These are phyloP conservation scores for Acanthurus tractus DNA, from an alignment of 2,797 vertebrate species.

Conservation along the genomic window DNA sequence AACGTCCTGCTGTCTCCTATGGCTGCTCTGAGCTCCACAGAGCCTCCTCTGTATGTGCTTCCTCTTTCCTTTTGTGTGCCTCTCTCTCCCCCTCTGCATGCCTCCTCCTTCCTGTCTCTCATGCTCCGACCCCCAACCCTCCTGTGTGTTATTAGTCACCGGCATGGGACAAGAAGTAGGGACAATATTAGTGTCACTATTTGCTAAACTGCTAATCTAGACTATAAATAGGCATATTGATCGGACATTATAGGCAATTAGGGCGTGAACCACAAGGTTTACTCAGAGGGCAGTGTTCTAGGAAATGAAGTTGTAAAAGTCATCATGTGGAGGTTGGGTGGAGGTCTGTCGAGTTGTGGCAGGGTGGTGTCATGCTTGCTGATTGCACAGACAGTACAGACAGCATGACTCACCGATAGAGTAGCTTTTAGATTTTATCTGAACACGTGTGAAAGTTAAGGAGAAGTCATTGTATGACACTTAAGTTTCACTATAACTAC, in stretches of 20 bases:
- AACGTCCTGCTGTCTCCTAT: slow-evolving; percentile 86
- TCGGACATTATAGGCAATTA: neutral
- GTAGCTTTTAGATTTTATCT: neutral
- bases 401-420: neutral
- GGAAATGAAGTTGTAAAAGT: neutral
- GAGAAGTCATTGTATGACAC: neutral
- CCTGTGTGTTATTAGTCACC: slow-evolving; percentile 7
- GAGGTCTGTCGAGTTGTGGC: neutral
- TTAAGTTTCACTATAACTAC: neutral
- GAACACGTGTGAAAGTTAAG: neutral
- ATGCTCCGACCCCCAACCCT: slow-evolving; percentile 29
- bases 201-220: neutral
- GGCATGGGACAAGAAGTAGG: neutral
- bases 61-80: slow-evolving; percentile 47
- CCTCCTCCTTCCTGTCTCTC: slow-evolving; percentile 47
- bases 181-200: neutral
- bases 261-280: neutral
- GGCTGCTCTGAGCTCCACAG: slow-evolving; percentile 85
- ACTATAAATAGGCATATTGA: neutral
- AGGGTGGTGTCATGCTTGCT: slow-evolving; percentile 2
- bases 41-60: slow-evolving; percentile 87
- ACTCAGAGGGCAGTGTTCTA: neutral
- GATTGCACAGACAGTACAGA: neutral
- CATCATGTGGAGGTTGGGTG: neutral
- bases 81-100: slow-evolving; percentile 58